A percentile compares a stretch with the other conserved stretches of the same genome.
Conservation (phyloP, 2,888 invertebrate species). For the Schrankia costaestrigalis region DNA sequence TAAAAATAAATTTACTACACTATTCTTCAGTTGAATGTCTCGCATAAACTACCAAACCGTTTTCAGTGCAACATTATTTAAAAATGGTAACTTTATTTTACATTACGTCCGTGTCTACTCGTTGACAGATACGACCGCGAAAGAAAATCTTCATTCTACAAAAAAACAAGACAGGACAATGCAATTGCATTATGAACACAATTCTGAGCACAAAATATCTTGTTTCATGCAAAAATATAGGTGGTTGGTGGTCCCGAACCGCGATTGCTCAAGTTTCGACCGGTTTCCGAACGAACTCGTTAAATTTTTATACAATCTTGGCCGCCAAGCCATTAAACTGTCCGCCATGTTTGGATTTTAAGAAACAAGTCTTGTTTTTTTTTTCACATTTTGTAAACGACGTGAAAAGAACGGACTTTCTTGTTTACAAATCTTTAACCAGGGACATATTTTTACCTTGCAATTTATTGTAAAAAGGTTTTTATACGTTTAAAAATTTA, state of each 20-base stretch:
- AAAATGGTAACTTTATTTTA: no score
- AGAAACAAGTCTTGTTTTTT: constrained; percentile 26
- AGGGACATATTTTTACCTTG: no score
- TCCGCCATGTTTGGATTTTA: constrained; percentile 38
- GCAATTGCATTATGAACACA: constrained; percentile 44
- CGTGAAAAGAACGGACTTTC: constrained; percentile 16
- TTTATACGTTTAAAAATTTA: no score
- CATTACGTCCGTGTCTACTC: no score
- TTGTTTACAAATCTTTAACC: constrained; percentile 22
- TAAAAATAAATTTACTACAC: no score
- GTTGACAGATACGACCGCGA: constrained; percentile 16
- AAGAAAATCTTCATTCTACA: constrained; percentile 10
- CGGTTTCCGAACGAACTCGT: constrained; percentile 50
- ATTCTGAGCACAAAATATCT: constrained; percentile 47
- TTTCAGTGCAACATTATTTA: no score
- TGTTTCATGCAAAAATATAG: constrained; percentile 63
- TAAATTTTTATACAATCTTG: constrained; percentile 39
- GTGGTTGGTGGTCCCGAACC: constrained; percentile 39
- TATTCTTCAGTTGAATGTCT: no score
- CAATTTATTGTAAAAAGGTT: no score
- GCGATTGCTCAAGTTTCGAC: constrained; percentile 54
- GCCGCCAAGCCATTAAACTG: constrained; percentile 42
- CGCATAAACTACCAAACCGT: no score
- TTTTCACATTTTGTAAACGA: constrained; percentile 20
- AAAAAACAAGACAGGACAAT: constrained; percentile 28